Percentiles rank a stretch among this genome's conserved stretches.
These are phyloP conservation scores for Carlito syrichta DNA, from an alignment of 2,113 vertebrate species.

Conservation along the genomic window DNA sequence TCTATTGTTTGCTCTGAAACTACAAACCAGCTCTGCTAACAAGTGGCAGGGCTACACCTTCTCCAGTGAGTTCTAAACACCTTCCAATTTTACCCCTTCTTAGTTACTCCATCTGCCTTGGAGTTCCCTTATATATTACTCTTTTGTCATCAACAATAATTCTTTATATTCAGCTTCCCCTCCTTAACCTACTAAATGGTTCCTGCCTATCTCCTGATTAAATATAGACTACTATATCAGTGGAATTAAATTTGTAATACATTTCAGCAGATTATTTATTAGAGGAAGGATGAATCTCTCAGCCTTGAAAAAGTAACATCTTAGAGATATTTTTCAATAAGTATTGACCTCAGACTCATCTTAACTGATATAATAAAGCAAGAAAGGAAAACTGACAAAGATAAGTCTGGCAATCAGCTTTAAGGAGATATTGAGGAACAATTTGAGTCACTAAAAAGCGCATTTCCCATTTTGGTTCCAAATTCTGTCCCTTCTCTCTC, in stretches of 20 bases:
- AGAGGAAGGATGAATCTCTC: background rate
- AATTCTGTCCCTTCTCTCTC: background rate
- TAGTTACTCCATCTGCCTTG: background rate
- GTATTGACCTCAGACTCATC: background rate
- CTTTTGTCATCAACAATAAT: background rate
- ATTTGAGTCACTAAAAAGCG: background rate
- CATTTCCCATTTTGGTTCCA: background rate
- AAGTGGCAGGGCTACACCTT: background rate
- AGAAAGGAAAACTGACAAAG: background rate
- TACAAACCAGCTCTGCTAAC: background rate
- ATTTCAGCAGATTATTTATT: background rate
- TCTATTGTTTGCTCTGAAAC: background rate
- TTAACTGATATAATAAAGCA: background rate
- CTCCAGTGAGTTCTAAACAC: background rate
- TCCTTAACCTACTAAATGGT: background rate
- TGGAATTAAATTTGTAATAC: background rate
- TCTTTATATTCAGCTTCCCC: background rate
- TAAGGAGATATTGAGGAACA: background rate
- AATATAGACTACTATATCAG: background rate
- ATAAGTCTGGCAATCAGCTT: background rate
- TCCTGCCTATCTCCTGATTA: background rate
- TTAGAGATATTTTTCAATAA: background rate
- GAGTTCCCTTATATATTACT: background rate
- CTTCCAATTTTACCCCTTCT: background rate
- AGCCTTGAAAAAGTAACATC: background rate